Evolutionary conservation across 2,797 vertebrate genomes (phyloP).

Genomic region (Periparus ater): DNA sequence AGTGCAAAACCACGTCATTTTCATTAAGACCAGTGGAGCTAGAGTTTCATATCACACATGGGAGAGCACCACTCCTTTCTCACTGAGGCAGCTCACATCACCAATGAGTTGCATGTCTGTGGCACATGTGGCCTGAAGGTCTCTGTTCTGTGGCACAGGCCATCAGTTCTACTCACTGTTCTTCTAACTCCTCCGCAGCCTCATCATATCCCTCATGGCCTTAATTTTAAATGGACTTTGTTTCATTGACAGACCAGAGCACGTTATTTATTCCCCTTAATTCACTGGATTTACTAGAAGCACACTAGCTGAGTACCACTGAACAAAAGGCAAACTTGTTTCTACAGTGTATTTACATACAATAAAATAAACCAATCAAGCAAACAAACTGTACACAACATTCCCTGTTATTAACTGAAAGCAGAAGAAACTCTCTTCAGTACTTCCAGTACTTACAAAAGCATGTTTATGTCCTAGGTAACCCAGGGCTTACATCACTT

Average conservation of each 20-base stretch:
- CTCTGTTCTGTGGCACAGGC: neutral
- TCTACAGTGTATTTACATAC: constrained; percentile 1
- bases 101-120: neutral
- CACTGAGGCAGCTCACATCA: neutral
- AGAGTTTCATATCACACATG: neutral
- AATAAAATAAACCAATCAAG: constrained; percentile 19
- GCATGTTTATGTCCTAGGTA: neutral
- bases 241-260: neutral
- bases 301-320: neutral
- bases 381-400: neutral
- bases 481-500: neutral
- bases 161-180: neutral
- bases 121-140: neutral
- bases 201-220: fast-evolving
- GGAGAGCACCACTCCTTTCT: neutral
- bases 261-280: neutral
- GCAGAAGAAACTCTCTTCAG: neutral
- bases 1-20: neutral
- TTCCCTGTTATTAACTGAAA: constrained; percentile 22
- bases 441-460: constrained; percentile 6
- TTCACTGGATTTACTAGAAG: neutral
- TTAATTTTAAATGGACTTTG: neutral
- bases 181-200: neutral
- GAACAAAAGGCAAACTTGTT: constrained; percentile 15
- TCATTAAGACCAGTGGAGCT: neutral